Conservation (phyloP, 2,797 vertebrate genomes). For the Characodon lateralis region DNA sequence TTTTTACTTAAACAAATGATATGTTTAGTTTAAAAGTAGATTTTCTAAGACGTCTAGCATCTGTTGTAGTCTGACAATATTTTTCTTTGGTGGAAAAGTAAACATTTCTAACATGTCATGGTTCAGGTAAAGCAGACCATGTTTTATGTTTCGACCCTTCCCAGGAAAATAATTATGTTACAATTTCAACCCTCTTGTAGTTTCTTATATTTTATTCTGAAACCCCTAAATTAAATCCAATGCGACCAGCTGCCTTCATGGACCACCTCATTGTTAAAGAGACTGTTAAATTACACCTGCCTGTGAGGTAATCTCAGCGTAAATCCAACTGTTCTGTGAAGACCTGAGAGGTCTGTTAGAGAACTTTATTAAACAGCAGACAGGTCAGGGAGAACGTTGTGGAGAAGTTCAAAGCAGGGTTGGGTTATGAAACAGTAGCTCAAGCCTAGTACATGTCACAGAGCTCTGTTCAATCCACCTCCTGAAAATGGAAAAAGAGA, state of each 20-base stretch:
- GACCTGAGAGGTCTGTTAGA: not conserved
- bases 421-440: no score
- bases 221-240: not conserved
- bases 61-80: not conserved
- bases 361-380: no score
- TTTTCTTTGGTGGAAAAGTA: constrained; percentile 9
- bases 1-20: not conserved
- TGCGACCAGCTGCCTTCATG: not conserved
- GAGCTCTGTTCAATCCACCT: no score
- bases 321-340: not conserved
- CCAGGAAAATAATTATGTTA: no score
- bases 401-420: no score
- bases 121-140: constrained; percentile 12
- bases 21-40: not conserved
- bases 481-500: no score
- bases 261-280: no score
- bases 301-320: not conserved
- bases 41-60: not conserved
- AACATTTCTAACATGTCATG: constrained; percentile 7
- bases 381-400: no score
- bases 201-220: not conserved
- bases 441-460: no score
- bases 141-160: not conserved
- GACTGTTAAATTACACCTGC: not conserved
- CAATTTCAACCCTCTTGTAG: not conserved